Evolutionary conservation across 2,888 invertebrate genomes (phyloP), one percentile per base, ranked within the genome.

Genomic region (Polyommatus icarus): DNA sequence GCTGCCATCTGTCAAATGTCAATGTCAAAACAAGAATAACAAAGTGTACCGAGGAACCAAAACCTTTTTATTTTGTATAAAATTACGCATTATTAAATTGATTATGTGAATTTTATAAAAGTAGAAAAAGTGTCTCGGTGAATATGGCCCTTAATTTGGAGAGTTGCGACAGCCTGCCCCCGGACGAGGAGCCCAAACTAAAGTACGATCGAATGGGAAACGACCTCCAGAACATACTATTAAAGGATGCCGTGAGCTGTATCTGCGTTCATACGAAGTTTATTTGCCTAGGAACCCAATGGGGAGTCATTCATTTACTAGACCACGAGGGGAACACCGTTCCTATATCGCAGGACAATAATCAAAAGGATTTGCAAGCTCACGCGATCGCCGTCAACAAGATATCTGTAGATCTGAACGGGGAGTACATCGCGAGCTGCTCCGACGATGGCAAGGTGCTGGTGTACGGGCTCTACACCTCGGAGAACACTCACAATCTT

Each of bases 201-300:
- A 99, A 99, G 90, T 99, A 98, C 93, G 96, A 97, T 84, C 95
- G 99, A 81, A 96, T 99, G 89, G 96, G 95, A 54, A 98, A 99
- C 92, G 98, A 98, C 93, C 93, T 99, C 71, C 95, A 96, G 85
- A 96, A 96, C 84, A 98, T 99, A 84, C 93, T 99, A 54, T 95
- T 96, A 85, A 97, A 97, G 86, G 97, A 97, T 83, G 98, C 98
- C 76, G 94, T 95, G 78, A 98, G 98, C 87, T 99, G 98, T 88
- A 97, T 99, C 85, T 97, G 98, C 80, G 98, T 99, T 71, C 98
- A 99, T 91, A 96, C 98, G 10, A 99, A 99, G 97, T 99, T 99
- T 90, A 95, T 99, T 77, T 98, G 98, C 84, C 93, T 99, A 80
- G 99, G 99, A 40, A 98, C 98, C 18, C 97, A 98, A 87, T 98